These are phyloP conservation scores for Alectura lathami DNA, from an alignment of 2,113 vertebrate species.

Conservation along the genomic window DNA sequence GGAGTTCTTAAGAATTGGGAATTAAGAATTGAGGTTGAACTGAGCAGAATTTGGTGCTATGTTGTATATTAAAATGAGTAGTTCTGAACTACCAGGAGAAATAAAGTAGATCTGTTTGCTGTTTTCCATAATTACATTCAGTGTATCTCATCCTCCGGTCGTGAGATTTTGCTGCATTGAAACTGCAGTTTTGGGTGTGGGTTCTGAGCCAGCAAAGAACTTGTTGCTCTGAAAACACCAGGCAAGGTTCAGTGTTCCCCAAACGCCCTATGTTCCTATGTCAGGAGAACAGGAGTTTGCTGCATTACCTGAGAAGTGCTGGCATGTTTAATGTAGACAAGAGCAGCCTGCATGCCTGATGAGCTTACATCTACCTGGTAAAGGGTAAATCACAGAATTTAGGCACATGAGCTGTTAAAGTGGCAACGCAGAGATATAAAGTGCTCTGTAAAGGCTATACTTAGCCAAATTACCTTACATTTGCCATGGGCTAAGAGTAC, in stretches of 20 bases:
- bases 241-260: neutral
- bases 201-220: neutral
- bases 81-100: neutral
- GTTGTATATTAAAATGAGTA: neutral
- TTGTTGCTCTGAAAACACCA: neutral
- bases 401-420: neutral
- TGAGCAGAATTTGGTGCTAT: neutral
- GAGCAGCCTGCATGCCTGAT: neutral
- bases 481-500: neutral
- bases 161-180: neutral
- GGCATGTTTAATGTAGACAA: neutral
- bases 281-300: neutral
- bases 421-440: neutral
- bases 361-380: neutral
- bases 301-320: neutral
- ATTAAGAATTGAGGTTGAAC: neutral
- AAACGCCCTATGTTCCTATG: neutral
- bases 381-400: neutral
- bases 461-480: neutral
- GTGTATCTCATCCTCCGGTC: neutral
- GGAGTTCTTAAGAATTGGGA: too few species aligned
- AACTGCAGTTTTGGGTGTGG: neutral
- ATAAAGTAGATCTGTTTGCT: neutral
- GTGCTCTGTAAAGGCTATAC: neutral
- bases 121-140: neutral